Conservation (phyloP, 2,888 invertebrate species). For the Sussaba pulchella region DNA sequence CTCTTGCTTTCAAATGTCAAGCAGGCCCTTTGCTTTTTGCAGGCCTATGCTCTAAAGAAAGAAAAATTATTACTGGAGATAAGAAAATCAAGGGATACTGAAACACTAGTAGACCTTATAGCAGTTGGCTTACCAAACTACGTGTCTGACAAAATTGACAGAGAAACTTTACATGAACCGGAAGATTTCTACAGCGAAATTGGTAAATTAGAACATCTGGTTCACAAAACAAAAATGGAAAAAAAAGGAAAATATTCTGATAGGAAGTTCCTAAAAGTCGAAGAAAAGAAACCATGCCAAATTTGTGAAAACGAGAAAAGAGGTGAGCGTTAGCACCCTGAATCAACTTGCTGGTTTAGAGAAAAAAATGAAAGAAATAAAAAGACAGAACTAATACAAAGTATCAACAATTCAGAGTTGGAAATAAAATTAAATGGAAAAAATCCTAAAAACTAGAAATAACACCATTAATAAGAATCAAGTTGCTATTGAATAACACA, state of each 20-base stretch:
- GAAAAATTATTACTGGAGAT: slow-evolving; percentile 26
- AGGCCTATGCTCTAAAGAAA: slow-evolving; percentile 42
- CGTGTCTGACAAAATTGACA: slow-evolving; percentile 4
- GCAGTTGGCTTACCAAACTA: slow-evolving; percentile 7
- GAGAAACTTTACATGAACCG: not conserved
- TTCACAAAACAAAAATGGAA: not conserved
- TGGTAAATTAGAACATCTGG: slow-evolving; percentile 6
- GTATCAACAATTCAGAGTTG: slow-evolving; percentile 35
- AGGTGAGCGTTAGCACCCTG: slow-evolving; percentile 41
- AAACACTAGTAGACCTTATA: slow-evolving; percentile 1
- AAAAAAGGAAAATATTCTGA: slow-evolving; percentile 5
- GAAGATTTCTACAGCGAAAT: not conserved
- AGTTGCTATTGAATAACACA: slow-evolving; percentile 35
- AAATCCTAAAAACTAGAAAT: slow-evolving; percentile 43
- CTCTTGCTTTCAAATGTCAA: slow-evolving; percentile 64
- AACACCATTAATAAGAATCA: slow-evolving; percentile 51
- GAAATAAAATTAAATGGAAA: slow-evolving; percentile 27
- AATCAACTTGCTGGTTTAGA: slow-evolving; percentile 37
- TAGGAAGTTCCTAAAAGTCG: not conserved
- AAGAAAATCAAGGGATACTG: slow-evolving; percentile 25
- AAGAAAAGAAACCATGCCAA: slow-evolving; percentile 38
- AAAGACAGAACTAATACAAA: slow-evolving; percentile 24
- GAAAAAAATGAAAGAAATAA: slow-evolving; percentile 20
- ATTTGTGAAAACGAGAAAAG: slow-evolving; percentile 27
- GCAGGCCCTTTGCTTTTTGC: slow-evolving; percentile 25